phyloP scores from a whole-genome alignment of 1,140 invertebrate species.

The Nasonia vitripennis region DNA sequence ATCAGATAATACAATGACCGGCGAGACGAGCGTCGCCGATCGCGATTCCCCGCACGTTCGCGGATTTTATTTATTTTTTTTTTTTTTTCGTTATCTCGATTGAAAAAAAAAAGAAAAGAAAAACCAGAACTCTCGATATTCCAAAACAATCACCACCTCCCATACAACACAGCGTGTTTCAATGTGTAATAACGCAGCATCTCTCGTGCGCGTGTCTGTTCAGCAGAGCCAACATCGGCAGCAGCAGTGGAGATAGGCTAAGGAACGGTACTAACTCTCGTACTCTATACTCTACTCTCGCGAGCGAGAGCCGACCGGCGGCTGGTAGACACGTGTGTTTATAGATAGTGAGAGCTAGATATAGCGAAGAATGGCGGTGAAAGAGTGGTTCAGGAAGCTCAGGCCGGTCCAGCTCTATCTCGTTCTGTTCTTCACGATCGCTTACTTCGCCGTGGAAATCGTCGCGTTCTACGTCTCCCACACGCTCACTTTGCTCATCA shows the following conservation, averaged over 20 bases:
- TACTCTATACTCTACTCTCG: background rate
- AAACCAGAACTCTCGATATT: no score
- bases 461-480: conserved; percentile 87
- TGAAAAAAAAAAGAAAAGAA: no score
- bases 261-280: background rate
- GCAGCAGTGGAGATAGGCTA: background rate
- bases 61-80: no score
- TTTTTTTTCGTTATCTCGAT: no score
- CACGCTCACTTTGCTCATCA: conserved; percentile 87
- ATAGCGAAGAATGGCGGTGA: conserved; percentile 78
- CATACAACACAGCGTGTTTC: no score
- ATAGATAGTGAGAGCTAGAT: background rate
- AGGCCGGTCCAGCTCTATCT: conserved; percentile 84
- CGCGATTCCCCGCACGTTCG: no score
- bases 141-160: no score
- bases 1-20: no score
- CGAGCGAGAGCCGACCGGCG: background rate
- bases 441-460: conserved; percentile 84
- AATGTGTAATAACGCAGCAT: background rate
- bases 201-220: background rate
- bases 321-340: background rate
- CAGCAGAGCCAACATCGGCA: no score
- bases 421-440: conserved; percentile 81
- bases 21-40: no score
- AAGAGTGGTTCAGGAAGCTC: conserved; percentile 82